Evolutionary conservation across 2,888 invertebrate species (phyloP).

Genomic region (Noctua fimbriata): DNA sequence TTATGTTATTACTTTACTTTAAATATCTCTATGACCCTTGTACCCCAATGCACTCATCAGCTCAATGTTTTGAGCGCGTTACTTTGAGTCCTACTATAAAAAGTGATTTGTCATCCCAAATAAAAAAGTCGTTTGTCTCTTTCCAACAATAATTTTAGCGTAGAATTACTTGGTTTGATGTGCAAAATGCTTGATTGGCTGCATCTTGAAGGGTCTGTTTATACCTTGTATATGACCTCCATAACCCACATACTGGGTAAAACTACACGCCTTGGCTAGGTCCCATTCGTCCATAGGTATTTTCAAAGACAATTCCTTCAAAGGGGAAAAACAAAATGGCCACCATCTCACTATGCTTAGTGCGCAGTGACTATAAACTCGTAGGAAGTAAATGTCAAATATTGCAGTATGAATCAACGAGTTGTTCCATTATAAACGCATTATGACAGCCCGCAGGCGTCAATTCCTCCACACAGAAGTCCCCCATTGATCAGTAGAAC

Average conservation of each 20-base stretch:
- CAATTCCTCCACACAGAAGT: neutral
- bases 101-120: too few relatives aligned
- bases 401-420: neutral
- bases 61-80: too few relatives aligned
- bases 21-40: too few relatives aligned
- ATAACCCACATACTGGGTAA: neutral
- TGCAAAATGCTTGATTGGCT: too few relatives aligned
- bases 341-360: neutral
- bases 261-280: neutral
- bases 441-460: neutral
- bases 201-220: too few relatives aligned
- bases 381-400: neutral
- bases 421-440: neutral
- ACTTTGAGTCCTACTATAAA: too few relatives aligned
- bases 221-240: neutral
- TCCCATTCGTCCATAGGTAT: neutral
- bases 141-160: too few relatives aligned
- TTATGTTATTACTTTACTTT: too few relatives aligned
- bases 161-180: too few relatives aligned
- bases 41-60: too few relatives aligned
- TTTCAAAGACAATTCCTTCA: neutral
- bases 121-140: too few relatives aligned
- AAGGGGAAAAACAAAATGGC: neutral
- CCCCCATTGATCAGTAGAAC: constrained; percentile 14
- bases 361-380: neutral